Evolutionary conservation across 2,113 vertebrate species (phyloP), one percentile per base, ranked within the genome.

Genomic region (Zeus faber): DNA sequence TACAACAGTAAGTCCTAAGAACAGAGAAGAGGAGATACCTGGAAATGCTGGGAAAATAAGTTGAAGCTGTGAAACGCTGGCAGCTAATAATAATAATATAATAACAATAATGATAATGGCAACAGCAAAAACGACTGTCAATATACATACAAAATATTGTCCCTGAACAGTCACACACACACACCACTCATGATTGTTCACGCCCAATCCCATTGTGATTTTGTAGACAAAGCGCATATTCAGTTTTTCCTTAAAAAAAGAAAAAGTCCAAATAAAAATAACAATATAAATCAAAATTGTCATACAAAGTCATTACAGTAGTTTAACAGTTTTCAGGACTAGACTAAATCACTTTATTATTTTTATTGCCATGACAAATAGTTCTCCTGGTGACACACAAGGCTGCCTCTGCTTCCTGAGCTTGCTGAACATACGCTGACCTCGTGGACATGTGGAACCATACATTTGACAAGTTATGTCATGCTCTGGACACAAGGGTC

Each of bases 161-260:
- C 87, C 85, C 85, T 91, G 88, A 88, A 91, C 82, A 82, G 70
- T 75, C 17, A 64, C 53, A 56, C 47, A 80, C 48, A 72, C 60
- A 61, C 27, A 33, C 25, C 60, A 50, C 54, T 54, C 27, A 45
- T 47, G 10, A 27, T 51, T 49, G 70, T 71, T 76, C 55, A 35
- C 60, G 22, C 51, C 65, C 58, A 20, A 45, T 68, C 44, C 39
- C 44, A 72, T 54, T 50, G 26, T 41, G 13, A 25, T 61, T 25
- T 58, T 49, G 63, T 40, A 62, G 52, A 66, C 49, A 50, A 37
- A 35, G 20, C 16, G 9, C 24, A 29, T 33, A 6, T n/a, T 20
- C 29, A 14, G 20, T 56, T 35, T 24, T 20, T 47, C 29, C 14
- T 33, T 33, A 20, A 4, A 21, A 43, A 43, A 43, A 27, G 11